These are phyloP conservation scores for Elaphurus davidianus DNA, from an alignment of 2,113 vertebrate genomes.

Conservation along the genomic window DNA sequence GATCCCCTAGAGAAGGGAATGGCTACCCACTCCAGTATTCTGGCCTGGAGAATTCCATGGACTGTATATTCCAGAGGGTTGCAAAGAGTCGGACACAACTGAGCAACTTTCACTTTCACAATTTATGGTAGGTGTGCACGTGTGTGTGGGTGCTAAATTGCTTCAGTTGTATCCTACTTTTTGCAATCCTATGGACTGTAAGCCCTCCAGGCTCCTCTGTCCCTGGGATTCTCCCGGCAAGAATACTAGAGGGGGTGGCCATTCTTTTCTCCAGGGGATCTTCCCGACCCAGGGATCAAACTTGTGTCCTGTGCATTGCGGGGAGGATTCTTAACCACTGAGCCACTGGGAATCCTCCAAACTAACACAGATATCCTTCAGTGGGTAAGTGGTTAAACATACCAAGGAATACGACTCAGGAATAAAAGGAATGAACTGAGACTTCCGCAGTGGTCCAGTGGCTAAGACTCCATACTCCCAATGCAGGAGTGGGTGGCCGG, in stretches of 20 bases:
- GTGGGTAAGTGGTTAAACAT: not conserved
- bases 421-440: not conserved
- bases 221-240: not conserved
- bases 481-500: not conserved
- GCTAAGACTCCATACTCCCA: not conserved
- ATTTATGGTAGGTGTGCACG: not conserved
- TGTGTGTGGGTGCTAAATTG: not conserved
- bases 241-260: not conserved
- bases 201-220: not conserved
- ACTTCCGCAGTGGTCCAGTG: not conserved
- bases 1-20: not conserved
- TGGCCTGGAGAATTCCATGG: not conserved
- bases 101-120: not conserved
- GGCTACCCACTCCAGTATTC: not conserved
- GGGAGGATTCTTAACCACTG: not conserved
- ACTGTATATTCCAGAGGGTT: not conserved
- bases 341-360: not conserved
- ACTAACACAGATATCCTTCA: not conserved
- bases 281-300: not conserved
- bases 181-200: not conserved
- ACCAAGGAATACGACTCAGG: not conserved
- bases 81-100: not conserved
- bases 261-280: not conserved
- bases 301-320: not conserved
- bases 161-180: not conserved